phyloP scores from a whole-genome alignment of 1,140 invertebrate genomes.

The Microplitis mediator region DNA sequence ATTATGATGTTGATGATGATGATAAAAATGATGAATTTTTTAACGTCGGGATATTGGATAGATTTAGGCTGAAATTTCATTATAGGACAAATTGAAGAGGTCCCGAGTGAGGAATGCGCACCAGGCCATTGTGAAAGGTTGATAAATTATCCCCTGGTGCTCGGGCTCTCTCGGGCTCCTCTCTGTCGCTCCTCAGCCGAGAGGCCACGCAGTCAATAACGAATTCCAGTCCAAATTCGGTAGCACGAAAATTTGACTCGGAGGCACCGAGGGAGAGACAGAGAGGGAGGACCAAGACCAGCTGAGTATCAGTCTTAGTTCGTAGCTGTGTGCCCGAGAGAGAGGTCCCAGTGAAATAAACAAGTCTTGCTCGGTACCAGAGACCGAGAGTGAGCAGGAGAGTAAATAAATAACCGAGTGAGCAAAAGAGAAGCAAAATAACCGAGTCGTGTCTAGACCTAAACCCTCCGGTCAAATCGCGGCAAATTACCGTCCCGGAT shows the following conservation, averaged over 20 bases:
- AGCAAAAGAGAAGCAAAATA: background rate
- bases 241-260: constrained; percentile 47
- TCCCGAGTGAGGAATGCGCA: constrained; percentile 15
- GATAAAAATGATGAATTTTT: constrained; percentile 1
- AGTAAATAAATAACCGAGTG: background rate
- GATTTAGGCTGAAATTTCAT: constrained; percentile 12
- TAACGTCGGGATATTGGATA: background rate
- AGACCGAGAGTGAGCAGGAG: background rate
- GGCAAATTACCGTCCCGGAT: constrained; percentile 46
- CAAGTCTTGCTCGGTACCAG: background rate
- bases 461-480: constrained; percentile 47
- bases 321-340: no score
- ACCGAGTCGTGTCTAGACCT: constrained; percentile 41
- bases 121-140: constrained; percentile 6
- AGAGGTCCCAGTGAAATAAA: no score
- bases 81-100: constrained; percentile 17
- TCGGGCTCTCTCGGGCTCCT: background rate
- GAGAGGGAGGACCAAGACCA: background rate
- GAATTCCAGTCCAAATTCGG: constrained; percentile 42
- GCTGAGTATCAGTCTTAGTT: background rate
- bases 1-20: background rate
- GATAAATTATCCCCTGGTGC: constrained; percentile 1
- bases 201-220: constrained; percentile 30
- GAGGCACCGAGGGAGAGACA: constrained; percentile 23
- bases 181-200: background rate